phyloP scores from a whole-genome alignment of 92 coral and sea anemone species.

The Porites rus region DNA sequence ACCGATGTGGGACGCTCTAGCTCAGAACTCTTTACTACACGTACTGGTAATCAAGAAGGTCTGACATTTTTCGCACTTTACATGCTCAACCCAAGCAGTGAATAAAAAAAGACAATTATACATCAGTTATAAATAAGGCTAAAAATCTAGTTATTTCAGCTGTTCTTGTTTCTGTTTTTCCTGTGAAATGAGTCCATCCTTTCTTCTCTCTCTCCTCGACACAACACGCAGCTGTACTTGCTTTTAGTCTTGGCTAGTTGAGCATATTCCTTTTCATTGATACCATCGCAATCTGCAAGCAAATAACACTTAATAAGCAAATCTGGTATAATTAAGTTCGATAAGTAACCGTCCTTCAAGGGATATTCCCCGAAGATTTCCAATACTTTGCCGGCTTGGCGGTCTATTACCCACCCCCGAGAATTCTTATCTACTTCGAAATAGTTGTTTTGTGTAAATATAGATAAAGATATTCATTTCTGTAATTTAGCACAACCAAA shows the following conservation, averaged over 20 bases:
- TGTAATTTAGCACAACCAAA: too few species aligned
- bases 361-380: too few species aligned
- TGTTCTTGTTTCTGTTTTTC: conserved; percentile 71
- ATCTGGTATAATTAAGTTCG: background rate
- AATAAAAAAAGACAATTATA: background rate
- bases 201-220: conserved; percentile 98
- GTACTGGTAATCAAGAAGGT: background rate
- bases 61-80: background rate
- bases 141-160: background rate
- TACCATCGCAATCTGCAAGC: conserved; percentile 89
- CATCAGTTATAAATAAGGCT: background rate
- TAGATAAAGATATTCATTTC: too few species aligned
- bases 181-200: conserved; percentile 93
- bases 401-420: too few species aligned
- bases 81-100: too few species aligned
- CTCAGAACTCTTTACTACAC: too few species aligned
- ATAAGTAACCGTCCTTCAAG: too few species aligned
- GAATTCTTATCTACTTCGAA: too few species aligned
- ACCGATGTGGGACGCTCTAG: too few species aligned
- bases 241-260: conserved; percentile 92
- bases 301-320: too few species aligned
- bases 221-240: conserved; percentile 92
- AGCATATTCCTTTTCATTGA: conserved; percentile 88
- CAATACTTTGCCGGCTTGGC: too few species aligned
- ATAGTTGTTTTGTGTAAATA: too few species aligned